phyloP scores from a whole-genome alignment of 2,113 vertebrate genomes.

The Abramis brama region DNA sequence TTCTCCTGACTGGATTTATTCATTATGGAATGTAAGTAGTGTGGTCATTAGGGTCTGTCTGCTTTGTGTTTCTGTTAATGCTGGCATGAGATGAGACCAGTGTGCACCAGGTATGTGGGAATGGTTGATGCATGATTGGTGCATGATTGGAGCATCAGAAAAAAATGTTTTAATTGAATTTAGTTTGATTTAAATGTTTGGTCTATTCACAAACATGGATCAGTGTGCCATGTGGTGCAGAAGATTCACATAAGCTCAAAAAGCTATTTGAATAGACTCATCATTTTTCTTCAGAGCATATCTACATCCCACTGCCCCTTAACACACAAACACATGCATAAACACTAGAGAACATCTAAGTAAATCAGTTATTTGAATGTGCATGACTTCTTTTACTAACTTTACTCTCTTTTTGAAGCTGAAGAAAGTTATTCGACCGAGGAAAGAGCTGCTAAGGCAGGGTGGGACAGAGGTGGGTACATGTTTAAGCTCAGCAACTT shows the following conservation, averaged over 20 bases:
- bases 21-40: neutral
- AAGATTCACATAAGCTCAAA: neutral
- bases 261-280: neutral
- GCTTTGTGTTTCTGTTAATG: slow-evolving; percentile 52
- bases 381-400: neutral
- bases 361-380: neutral
- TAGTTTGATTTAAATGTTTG: slow-evolving; percentile 18
- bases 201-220: neutral
- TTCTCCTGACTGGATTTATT: neutral
- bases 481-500: neutral
- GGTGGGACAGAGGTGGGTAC: slow-evolving; percentile 64
- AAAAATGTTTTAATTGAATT: neutral
- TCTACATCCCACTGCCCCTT: neutral
- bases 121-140: slow-evolving; percentile 12
- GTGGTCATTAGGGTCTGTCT: slow-evolving; percentile 13
- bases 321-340: neutral
- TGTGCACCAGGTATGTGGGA: slow-evolving; percentile 45
- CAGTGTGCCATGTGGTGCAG: neutral
- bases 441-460: slow-evolving; percentile 73
- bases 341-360: neutral
- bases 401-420: slow-evolving; percentile 74
- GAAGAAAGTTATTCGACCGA: slow-evolving; percentile 89
- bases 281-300: neutral
- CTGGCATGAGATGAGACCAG: slow-evolving; percentile 38
- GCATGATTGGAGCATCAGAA: slow-evolving; percentile 5